Evolutionary conservation across 2,113 vertebrate species (phyloP), one percentile per base, ranked within the genome.

Genomic region (Spilogale gracilis): DNA sequence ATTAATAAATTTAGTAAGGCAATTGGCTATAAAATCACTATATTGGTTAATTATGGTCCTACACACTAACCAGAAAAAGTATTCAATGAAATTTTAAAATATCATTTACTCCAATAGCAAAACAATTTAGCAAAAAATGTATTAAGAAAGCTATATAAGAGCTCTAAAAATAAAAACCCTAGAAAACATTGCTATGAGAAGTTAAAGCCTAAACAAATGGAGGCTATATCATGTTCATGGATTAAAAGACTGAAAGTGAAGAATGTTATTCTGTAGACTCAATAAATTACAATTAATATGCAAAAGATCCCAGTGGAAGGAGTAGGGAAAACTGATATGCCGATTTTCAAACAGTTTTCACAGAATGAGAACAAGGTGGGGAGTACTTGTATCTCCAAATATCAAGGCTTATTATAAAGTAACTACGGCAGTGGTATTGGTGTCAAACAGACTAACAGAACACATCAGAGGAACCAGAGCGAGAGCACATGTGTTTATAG

Each of bases 321-420:
- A 61, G 48, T 83, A 50, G 17, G 84, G 6, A 21, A 71, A 78
- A 84, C 16, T 61, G 43, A 84, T 63, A 83, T 56, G 12, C n/a
- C 79, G 27, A 63, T 56, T 95, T 95, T 89, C 56, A 61, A 71
- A 92, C 61, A 92, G 61, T 56, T 84, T 74, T 96, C 65, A 27
- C 30, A 89, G 50, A 89, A 84, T 78, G 14, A 78, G 32, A 92
- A 79, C 45, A 92, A 89, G 78, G 4, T 54, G 17, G 12, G 18
- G 18, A 69, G 50, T 23, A 52, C 50, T 63, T 84, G 48, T 38
- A 63, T 84, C 20, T 13, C 9, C 9, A 92, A 92, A 79, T 89
- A 86, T 63, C 45, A 80, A 95, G 50, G 6, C 21, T 78, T 92
- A 54, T 69, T 63, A 89, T 54, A 95, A 84, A 96, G 63, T 38